Conservation (phyloP, 2,888 invertebrate genomes). For the Drosophila bunnanda region DNA sequence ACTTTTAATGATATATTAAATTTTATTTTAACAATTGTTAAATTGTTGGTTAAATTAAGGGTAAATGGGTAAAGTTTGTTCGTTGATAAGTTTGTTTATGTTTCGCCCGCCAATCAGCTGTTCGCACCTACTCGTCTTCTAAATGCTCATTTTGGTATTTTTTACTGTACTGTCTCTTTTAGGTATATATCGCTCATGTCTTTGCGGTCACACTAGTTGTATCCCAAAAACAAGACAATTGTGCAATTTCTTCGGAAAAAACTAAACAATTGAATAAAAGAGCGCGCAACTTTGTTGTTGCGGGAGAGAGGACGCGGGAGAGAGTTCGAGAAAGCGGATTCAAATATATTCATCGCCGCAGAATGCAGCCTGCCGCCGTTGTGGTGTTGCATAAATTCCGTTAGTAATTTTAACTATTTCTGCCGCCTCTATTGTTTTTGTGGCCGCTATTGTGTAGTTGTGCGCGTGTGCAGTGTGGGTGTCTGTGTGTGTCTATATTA, state of each 20-base stretch:
- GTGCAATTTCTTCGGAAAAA: conserved; percentile 58
- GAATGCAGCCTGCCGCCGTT: conserved; percentile 32
- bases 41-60: too few relatives aligned
- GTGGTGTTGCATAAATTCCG: conserved; percentile 47
- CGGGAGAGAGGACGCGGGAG: conserved; percentile 14
- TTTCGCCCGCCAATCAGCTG: too few relatives aligned
- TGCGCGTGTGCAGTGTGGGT: conserved; percentile 31
- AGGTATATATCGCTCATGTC: too few relatives aligned
- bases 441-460: conserved; percentile 21
- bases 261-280: conserved; percentile 35
- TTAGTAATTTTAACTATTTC: conserved; percentile 52
- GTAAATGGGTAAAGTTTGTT: too few relatives aligned
- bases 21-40: too few relatives aligned
- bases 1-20: too few relatives aligned
- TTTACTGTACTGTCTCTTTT: neutral
- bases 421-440: conserved; percentile 27
- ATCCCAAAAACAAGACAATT: conserved; percentile 31
- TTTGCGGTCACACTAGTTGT: neutral
- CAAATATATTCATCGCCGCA: conserved; percentile 21
- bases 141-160: neutral
- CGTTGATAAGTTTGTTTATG: too few relatives aligned
- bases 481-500: conserved; percentile 56
- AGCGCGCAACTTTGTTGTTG: conserved; percentile 43
- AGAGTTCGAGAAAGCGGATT: conserved; percentile 12
- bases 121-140: too few relatives aligned